Evolutionary conservation across 2,797 vertebrate genomes (phyloP).

Genomic region (Neosalanx taihuensis): DNA sequence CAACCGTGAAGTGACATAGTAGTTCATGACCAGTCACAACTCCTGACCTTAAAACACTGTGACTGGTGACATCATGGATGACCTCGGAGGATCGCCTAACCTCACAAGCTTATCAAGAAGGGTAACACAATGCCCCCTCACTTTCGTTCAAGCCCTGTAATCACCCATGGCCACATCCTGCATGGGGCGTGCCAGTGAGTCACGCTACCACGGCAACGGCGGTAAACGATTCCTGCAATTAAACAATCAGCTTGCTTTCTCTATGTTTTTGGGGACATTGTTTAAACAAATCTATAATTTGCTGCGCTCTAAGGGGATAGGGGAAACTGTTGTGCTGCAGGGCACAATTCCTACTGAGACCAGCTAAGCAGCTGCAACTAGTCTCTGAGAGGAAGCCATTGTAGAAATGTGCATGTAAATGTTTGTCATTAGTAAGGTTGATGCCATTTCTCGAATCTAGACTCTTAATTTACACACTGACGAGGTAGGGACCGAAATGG

Average conservation of each 20-base stretch:
- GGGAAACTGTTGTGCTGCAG: slow-evolving; percentile 64
- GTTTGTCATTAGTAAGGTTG: slow-evolving; percentile 48
- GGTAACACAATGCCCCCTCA: slow-evolving; percentile 25
- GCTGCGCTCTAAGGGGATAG: slow-evolving; percentile 58
- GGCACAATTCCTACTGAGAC: slow-evolving; percentile 47
- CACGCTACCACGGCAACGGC: slow-evolving; percentile 77
- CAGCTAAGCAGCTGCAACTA: slow-evolving; percentile 56
- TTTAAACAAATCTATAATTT: slow-evolving; percentile 80
- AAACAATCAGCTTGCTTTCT: slow-evolving; percentile 79
- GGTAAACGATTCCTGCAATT: slow-evolving; percentile 79
- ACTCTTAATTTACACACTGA: slow-evolving; percentile 50
- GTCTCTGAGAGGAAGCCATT: slow-evolving; percentile 49
- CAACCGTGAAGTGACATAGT: not conserved
- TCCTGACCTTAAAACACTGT: slow-evolving; percentile 49
- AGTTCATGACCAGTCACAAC: not conserved
- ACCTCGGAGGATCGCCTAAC: slow-evolving; percentile 3
- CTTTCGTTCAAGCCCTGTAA: slow-evolving; percentile 59
- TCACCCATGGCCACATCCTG: slow-evolving; percentile 43
- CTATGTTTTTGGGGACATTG: slow-evolving; percentile 73
- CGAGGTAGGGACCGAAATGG: slow-evolving; percentile 37
- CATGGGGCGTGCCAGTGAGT: slow-evolving; percentile 55
- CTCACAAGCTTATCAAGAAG: slow-evolving; percentile 21
- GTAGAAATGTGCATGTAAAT: slow-evolving; percentile 49
- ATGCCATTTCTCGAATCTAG: slow-evolving; percentile 38
- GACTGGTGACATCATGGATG: slow-evolving; percentile 18